Conservation (phyloP, 2,888 invertebrate genomes). For the Rhodophaea formosa region DNA sequence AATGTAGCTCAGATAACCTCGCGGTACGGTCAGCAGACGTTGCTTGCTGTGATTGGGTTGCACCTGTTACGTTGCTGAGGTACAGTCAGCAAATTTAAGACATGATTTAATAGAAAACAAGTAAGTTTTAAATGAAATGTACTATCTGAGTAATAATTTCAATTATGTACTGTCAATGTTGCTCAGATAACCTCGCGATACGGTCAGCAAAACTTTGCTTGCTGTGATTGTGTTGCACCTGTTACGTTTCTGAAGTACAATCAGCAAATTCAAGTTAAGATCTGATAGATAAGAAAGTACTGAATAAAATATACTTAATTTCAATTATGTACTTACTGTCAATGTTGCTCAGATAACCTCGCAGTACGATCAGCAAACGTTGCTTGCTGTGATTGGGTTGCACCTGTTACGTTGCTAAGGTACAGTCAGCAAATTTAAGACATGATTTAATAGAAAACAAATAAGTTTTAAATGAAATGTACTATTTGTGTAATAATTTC, state of each 20-base stretch:
- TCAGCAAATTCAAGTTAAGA: no score
- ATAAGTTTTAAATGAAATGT: no score
- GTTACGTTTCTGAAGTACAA: no score
- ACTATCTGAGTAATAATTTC: no score
- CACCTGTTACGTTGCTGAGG: constrained; percentile 19
- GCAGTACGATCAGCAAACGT: constrained; percentile 38
- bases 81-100: neutral
- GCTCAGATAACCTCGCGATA: no score
- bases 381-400: constrained; percentile 2
- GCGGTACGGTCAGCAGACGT: constrained; percentile 39
- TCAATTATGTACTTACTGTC: constrained; percentile 72
- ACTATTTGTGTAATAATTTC: no score
- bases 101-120: neutral
- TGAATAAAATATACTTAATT: no score
- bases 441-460: neutral
- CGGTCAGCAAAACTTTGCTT: no score
- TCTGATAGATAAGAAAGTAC: no score
- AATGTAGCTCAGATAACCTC: constrained; percentile 48
- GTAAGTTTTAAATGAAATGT: no score
- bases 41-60: constrained; percentile 2
- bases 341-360: constrained; percentile 48
- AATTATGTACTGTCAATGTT: no score
- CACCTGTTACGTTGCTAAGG: constrained; percentile 19
- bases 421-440: neutral
- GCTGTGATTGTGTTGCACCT: no score